A percentile compares a stretch with the other conserved stretches of the same genome.
These are phyloP conservation scores for Grantiella picta DNA, from an alignment of 2,113 vertebrate genomes.

Conservation along the genomic window DNA sequence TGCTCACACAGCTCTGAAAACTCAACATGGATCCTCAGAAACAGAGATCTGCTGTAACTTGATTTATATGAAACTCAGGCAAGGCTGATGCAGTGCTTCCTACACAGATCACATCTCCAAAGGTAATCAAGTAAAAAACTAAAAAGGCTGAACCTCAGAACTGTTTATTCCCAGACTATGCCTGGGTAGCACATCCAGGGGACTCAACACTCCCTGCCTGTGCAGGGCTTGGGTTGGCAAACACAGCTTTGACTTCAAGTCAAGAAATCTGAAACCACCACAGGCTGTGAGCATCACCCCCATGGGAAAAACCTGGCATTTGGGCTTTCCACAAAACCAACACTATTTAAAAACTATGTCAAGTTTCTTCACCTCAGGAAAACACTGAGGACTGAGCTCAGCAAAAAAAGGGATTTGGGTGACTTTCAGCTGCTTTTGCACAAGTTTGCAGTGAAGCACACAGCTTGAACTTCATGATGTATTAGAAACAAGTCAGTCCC, in stretches of 20 bases:
- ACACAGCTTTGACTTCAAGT: background rate
- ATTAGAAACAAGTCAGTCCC: background rate
- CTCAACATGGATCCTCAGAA: background rate
- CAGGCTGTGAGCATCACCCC: background rate
- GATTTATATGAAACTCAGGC: background rate
- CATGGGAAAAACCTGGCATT: background rate
- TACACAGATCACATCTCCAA: background rate
- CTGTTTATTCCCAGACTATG: background rate
- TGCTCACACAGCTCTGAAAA: background rate
- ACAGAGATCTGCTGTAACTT: background rate
- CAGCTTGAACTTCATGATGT: background rate
- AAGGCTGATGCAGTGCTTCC: background rate
- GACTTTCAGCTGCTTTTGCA: background rate
- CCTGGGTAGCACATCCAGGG: background rate
- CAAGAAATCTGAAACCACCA: background rate
- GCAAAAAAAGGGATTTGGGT: background rate
- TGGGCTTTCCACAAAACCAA: background rate
- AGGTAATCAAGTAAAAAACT: background rate
- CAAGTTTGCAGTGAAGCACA: background rate
- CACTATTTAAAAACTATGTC: background rate
- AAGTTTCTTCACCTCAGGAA: background rate
- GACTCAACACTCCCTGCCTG: background rate
- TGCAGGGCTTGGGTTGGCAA: background rate
- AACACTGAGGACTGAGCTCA: background rate
- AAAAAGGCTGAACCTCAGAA: background rate